phyloP scores from a whole-genome alignment of 2,797 vertebrate species.

The Pterois miles region DNA sequence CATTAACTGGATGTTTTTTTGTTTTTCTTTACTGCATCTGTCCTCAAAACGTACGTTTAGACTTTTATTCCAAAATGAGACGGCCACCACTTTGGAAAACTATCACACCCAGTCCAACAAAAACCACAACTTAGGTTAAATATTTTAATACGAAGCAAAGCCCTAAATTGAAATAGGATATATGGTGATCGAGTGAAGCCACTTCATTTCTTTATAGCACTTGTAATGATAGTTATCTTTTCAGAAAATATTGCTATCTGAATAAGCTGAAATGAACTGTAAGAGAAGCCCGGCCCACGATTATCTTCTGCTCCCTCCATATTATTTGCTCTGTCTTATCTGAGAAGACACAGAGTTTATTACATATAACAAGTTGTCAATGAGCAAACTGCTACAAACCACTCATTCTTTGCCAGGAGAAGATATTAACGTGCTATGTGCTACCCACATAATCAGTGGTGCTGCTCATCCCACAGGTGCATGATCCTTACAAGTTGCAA shows the following conservation, averaged over 20 bases:
- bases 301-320: background rate
- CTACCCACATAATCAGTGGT: too few species aligned
- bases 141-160: background rate
- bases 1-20: slow-evolving; percentile 8
- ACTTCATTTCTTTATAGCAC: background rate
- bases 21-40: background rate
- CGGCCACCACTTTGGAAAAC: background rate
- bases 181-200: background rate
- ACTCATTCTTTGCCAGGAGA: background rate
- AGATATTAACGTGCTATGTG: too few species aligned
- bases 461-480: too few species aligned
- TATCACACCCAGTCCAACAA: background rate
- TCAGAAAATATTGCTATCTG: background rate
- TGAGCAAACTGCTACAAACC: background rate
- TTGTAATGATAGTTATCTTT: background rate
- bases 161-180: background rate
- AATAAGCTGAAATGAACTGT: background rate
- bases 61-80: slow-evolving; percentile 12
- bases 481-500: too few species aligned
- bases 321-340: background rate
- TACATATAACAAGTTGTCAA: background rate
- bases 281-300: too few species aligned
- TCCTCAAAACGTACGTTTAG: background rate
- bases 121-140: background rate
- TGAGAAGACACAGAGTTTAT: background rate